A percentile compares a stretch with the other conserved stretches of the same genome.
Evolutionary conservation across 2,888 invertebrate genomes (phyloP).

Genomic region (Selenia dentaria): DNA sequence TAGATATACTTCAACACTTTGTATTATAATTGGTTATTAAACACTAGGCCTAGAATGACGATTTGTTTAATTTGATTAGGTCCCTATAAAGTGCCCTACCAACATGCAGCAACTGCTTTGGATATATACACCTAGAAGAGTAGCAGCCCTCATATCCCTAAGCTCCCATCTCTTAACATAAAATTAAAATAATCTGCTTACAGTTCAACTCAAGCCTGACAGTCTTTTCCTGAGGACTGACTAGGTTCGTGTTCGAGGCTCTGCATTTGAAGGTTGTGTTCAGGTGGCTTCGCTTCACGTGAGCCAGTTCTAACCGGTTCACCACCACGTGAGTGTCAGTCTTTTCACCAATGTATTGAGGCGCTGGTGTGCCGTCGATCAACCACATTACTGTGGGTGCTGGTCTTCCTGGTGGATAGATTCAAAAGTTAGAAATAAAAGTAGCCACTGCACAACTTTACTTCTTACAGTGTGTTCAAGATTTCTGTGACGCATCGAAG

Average conservation of each 20-base stretch:
- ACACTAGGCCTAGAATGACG: too few relatives aligned
- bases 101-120: too few relatives aligned
- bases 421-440: background rate
- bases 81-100: too few relatives aligned
- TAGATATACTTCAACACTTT: too few relatives aligned
- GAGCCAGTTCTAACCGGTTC: constrained; percentile 90
- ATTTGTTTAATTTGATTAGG: too few relatives aligned
- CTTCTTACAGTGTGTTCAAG: too few relatives aligned
- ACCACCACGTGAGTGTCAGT: constrained; percentile 91
- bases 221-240: constrained; percentile 92
- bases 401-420: constrained; percentile 87
- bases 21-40: too few relatives aligned
- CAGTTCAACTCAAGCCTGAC: constrained; percentile 93
- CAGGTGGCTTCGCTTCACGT: constrained; percentile 89
- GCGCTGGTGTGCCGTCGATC: constrained; percentile 88
- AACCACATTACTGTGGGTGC: constrained; percentile 94
- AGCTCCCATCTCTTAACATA: too few relatives aligned
- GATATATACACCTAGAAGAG: too few relatives aligned
- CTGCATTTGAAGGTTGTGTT: constrained; percentile 95
- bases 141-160: too few relatives aligned
- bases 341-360: constrained; percentile 88
- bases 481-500: too few relatives aligned
- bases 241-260: constrained; percentile 94
- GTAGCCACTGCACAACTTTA: too few relatives aligned
- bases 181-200: constrained; percentile 87